Base-by-base conservation (phyloP, 2,888 invertebrate genomes). In the Antitype chi region DNA sequence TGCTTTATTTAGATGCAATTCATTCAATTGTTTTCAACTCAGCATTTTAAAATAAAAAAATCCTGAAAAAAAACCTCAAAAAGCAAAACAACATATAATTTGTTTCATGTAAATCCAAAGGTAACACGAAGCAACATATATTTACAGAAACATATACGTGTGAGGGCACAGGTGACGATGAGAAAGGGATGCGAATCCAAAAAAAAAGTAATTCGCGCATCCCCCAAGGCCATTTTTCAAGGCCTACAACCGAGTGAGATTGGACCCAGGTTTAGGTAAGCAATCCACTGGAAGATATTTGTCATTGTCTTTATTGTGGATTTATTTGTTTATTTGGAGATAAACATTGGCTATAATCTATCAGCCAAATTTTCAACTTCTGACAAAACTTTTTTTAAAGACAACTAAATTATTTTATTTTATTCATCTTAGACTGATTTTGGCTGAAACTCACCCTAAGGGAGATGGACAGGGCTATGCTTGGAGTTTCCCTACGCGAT, bases 161-260 rank as follows among this genome's bases (percentile, higher is more conserved):
- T 53, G 32, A 53, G 79, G 85, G 78, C 89, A 69, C 88, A 88
- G 88, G 89, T 88, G 88, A 88, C 89, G 88, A 86, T 83, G 88
- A 80, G 80, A 79, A 89, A 88, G 87, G 89, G 89, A 89, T 89
- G 77, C 66, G 89, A 78, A 82, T 88, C 89, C 85, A 88, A 87
- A 89, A 87, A 38, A 80, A 88, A 88, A 86, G 89, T 88, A 86
- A 89, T 88, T 88, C 87, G 79, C 80, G 74, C 80, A 83, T 81
- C 88, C 87, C 88, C 88, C 76, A 80, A 83, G 88, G 88, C 88
- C 85, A 89, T 88, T 89, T 89, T 86, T 89, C 88, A 86, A 81
- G 88, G 83, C 79, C 86, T 76, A 76, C 81, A 82, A 82, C 74
- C 85, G 76, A 82, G 82, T 74, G 86, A 85, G 87, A 88, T 88